Evolutionary conservation across 2,888 invertebrate genomes (phyloP).

Genomic region (Tetropium fuscum): DNA sequence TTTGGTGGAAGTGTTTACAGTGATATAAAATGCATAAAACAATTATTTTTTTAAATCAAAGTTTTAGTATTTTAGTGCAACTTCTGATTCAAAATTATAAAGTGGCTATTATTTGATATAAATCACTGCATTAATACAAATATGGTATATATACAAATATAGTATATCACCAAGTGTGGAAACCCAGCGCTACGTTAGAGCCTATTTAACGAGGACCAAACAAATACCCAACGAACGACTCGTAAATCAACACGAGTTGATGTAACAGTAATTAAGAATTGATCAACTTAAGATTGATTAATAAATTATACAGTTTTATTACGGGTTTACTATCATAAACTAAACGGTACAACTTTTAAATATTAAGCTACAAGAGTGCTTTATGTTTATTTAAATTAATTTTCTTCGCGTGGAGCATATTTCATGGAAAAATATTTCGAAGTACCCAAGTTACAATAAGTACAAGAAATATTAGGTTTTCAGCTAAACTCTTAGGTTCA

Average conservation of each 20-base stretch:
- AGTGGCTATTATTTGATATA: no score
- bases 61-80: no score
- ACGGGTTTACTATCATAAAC: not conserved
- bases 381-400: not conserved
- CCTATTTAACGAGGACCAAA: slow-evolving; percentile 1
- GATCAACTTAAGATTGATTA: not conserved
- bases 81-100: no score
- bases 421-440: no score
- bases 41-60: no score
- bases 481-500: no score
- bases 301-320: slow-evolving; percentile 2
- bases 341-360: not conserved
- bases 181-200: slow-evolving; percentile 1
- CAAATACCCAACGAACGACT: not conserved
- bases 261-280: slow-evolving; percentile 5
- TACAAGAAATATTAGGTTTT: no score
- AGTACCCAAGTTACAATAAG: no score
- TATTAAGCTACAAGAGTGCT: not conserved
- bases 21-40: no score
- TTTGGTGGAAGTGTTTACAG: no score
- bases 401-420: not conserved
- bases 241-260: slow-evolving; percentile 6
- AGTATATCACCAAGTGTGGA: not conserved
- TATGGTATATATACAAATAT: no score
- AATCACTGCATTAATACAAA: no score